A percentile compares a stretch with the other conserved stretches of the same genome.
These are phyloP conservation scores for Hemiscyllium ocellatum DNA, from an alignment of 2,113 vertebrate genomes.

Conservation along the genomic window DNA sequence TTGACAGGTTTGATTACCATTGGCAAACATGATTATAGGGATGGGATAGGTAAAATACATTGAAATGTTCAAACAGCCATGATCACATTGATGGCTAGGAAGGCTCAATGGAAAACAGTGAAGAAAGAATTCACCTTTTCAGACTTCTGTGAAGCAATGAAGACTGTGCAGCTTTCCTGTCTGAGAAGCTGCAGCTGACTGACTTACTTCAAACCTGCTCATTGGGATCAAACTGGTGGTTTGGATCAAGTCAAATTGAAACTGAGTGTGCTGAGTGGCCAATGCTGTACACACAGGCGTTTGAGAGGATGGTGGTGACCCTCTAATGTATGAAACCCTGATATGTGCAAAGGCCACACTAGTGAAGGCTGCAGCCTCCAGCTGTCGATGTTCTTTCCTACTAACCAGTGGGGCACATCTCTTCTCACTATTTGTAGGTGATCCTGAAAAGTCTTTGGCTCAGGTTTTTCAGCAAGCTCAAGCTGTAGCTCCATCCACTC, in stretches of 20 bases:
- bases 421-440: slow-evolving; percentile 83
- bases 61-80: too few relatives aligned
- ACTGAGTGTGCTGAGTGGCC: slow-evolving; percentile 89
- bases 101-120: slow-evolving; percentile 43
- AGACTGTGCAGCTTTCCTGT: slow-evolving; percentile 72
- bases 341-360: slow-evolving; percentile 90
- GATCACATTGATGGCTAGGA: too few relatives aligned
- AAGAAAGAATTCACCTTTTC: slow-evolving; percentile 51
- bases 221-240: slow-evolving; percentile 86
- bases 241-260: slow-evolving; percentile 82
- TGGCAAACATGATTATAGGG: too few relatives aligned
- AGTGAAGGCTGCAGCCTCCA: slow-evolving; percentile 71
- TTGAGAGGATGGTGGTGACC: slow-evolving; percentile 73
- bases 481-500: slow-evolving; percentile 77
- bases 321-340: slow-evolving; percentile 79
- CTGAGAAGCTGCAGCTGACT: slow-evolving; percentile 71
- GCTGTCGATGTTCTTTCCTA: slow-evolving; percentile 74
- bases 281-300: slow-evolving; percentile 75
- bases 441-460: slow-evolving; percentile 82
- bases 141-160: slow-evolving; percentile 76
- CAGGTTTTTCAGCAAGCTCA: slow-evolving; percentile 90
- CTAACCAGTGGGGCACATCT: slow-evolving; percentile 82
- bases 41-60: too few relatives aligned
- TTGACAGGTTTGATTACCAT: too few relatives aligned
- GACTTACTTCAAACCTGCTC: slow-evolving; percentile 65